Conservation (phyloP, 1,140 invertebrate species). For the Xylocopa sonorina region DNA sequence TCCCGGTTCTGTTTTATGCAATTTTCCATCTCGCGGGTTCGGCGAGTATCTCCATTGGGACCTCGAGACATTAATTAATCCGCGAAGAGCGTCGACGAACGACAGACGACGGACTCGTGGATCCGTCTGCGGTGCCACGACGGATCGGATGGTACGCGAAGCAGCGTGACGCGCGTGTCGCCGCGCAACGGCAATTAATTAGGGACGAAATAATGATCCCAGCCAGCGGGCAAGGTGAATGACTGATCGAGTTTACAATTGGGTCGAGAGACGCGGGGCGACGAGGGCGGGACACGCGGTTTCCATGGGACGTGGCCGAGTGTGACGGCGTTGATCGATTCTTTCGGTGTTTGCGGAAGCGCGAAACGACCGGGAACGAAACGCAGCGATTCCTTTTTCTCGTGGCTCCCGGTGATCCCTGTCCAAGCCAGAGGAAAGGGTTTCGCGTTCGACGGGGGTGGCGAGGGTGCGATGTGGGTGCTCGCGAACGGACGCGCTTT, state of each 20-base stretch:
- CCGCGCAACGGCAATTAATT: conserved; percentile 51
- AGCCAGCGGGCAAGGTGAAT: conserved; percentile 24
- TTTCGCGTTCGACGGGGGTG: no score
- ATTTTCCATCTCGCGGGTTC: conserved; percentile 36
- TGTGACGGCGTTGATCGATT: background rate
- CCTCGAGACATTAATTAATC: conserved; percentile 54
- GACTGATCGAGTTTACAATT: conserved; percentile 42
- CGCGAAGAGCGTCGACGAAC: conserved; percentile 6
- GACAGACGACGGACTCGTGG: conserved; percentile 16
- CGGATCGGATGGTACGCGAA: no score
- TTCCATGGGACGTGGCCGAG: conserved; percentile 16
- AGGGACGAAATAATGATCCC: conserved; percentile 46
- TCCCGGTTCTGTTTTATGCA: conserved; percentile 38
- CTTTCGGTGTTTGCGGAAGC: background rate
- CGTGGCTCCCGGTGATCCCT: background rate
- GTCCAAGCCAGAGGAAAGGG: no score
- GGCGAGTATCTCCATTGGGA: conserved; percentile 30
- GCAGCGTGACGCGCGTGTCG: conserved; percentile 9
- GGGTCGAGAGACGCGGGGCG: background rate
- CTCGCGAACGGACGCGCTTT: no score
- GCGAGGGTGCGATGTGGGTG: no score
- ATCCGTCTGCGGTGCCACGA: no score
- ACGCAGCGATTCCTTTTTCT: background rate
- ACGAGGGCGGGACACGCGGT: conserved; percentile 2
- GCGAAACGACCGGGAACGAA: background rate